phyloP scores from a whole-genome alignment of 2,888 invertebrate species.

The Melanchra persicariae region DNA sequence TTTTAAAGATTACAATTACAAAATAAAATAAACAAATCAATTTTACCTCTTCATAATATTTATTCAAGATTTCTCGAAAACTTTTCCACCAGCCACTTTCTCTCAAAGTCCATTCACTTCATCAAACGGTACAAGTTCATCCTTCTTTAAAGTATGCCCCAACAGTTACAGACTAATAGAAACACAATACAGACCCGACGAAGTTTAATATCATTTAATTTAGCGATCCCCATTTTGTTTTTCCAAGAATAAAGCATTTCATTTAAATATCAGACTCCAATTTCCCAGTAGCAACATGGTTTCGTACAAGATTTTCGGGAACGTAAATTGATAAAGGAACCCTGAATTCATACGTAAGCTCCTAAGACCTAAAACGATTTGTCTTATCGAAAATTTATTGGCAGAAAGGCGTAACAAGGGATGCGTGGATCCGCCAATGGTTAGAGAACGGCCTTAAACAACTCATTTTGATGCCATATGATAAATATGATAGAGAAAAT shows the following conservation, averaged over 20 bases:
- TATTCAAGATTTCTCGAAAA: slow-evolving; percentile 17
- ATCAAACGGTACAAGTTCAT: slow-evolving; percentile 48
- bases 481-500: slow-evolving; percentile 28
- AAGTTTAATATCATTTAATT: slow-evolving; percentile 65
- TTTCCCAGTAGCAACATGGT: slow-evolving; percentile 5
- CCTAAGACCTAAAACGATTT: slow-evolving; percentile 65
- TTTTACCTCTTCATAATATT: background rate
- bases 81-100: slow-evolving; percentile 11
- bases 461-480: slow-evolving; percentile 35
- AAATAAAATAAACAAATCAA: background rate
- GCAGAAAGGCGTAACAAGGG: slow-evolving; percentile 39
- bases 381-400: slow-evolving; percentile 60
- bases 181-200: slow-evolving; percentile 42
- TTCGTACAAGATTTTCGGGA: slow-evolving; percentile 20
- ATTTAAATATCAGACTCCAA: slow-evolving; percentile 21
- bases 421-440: slow-evolving; percentile 18
- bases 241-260: slow-evolving; percentile 13
- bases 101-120: slow-evolving; percentile 29
- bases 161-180: slow-evolving; percentile 44
- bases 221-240: slow-evolving; percentile 47
- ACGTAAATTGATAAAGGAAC: slow-evolving; percentile 66
- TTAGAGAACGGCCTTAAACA: slow-evolving; percentile 13
- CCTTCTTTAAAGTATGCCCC: slow-evolving; percentile 40
- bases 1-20: too few species aligned
- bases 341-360: slow-evolving; percentile 67